Percentiles rank a stretch among this genome's conserved stretches.
phyloP scores from a whole-genome alignment of 2,888 invertebrate species.

The Ochropleura leucogaster region DNA sequence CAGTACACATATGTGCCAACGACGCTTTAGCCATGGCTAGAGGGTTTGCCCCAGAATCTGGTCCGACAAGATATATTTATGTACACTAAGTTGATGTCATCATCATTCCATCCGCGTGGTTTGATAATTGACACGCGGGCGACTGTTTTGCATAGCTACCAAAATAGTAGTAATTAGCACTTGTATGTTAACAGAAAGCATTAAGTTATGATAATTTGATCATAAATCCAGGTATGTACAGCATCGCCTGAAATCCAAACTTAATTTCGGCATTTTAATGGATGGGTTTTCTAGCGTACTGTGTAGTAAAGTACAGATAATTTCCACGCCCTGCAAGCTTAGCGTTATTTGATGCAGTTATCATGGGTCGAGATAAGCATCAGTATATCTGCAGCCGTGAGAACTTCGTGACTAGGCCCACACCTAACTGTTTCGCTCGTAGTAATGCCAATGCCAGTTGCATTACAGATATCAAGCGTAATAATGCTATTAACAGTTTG shows the following conservation, averaged over 20 bases:
- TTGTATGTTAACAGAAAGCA: slow-evolving; percentile 52
- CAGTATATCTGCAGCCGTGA: slow-evolving; percentile 85
- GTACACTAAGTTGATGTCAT: slow-evolving; percentile 65
- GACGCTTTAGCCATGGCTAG: slow-evolving; percentile 66
- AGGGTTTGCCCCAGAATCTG: slow-evolving; percentile 72
- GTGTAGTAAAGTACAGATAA: slow-evolving; percentile 49
- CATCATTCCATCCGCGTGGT: slow-evolving; percentile 37
- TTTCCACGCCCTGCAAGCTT: slow-evolving; percentile 49
- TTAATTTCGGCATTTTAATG: slow-evolving; percentile 33
- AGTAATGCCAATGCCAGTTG: slow-evolving; percentile 68
- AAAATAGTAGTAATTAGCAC: slow-evolving; percentile 59
- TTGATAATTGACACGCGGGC: slow-evolving; percentile 32
- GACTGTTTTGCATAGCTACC: slow-evolving; percentile 42
- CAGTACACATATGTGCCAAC: slow-evolving; percentile 64
- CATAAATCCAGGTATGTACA: slow-evolving; percentile 22
- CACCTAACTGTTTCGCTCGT: slow-evolving; percentile 68
- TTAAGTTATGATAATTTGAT: slow-evolving; percentile 50
- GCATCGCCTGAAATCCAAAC: slow-evolving; percentile 32
- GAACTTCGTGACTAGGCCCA: slow-evolving; percentile 83
- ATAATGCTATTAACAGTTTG: slow-evolving; percentile 53
- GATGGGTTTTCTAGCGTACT: slow-evolving; percentile 29
- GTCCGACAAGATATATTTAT: slow-evolving; percentile 55
- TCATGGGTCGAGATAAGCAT: slow-evolving; percentile 82
- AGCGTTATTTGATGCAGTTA: slow-evolving; percentile 79
- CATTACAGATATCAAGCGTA: slow-evolving; percentile 56